These are phyloP conservation scores for Cyclopterus lumpus DNA, from an alignment of 2,797 vertebrate genomes.

Conservation along the genomic window DNA sequence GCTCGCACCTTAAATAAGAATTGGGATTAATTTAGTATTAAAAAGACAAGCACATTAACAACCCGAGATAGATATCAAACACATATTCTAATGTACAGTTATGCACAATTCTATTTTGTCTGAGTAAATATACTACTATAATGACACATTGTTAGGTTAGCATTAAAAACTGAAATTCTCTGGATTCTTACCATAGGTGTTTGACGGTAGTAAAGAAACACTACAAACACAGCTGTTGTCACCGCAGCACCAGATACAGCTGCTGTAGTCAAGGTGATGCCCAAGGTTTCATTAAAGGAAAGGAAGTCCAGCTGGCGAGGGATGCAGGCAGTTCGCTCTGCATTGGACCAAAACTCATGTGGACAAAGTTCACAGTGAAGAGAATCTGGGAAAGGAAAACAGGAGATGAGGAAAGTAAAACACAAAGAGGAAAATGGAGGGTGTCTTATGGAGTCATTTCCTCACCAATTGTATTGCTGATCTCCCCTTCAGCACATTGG, in stretches of 20 bases:
- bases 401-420: neutral
- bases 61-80: neutral
- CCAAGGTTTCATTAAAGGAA: slow-evolving; percentile 80
- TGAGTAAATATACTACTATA: neutral
- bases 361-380: slow-evolving; percentile 76
- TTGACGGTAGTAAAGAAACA: slow-evolving; percentile 77
- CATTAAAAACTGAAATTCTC: neutral
- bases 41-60: neutral
- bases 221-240: slow-evolving; percentile 77
- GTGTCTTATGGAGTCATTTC: neutral
- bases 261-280: slow-evolving; percentile 75
- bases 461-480: slow-evolving; percentile 79
- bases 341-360: slow-evolving; percentile 81
- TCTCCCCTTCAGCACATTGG: slow-evolving; percentile 77
- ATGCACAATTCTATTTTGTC: neutral
- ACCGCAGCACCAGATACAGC: slow-evolving; percentile 72
- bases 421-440: neutral
- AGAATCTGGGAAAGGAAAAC: slow-evolving; percentile 64
- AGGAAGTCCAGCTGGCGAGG: slow-evolving; percentile 80
- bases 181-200: slow-evolving; percentile 78
- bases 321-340: slow-evolving; percentile 71
- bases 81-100: neutral
- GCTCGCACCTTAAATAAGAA: slow-evolving; percentile 66
- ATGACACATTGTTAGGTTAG: too few species aligned
- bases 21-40: neutral